Evolutionary conservation across 2,888 invertebrate genomes (phyloP).

Genomic region (Yponomeuta sedellus): DNA sequence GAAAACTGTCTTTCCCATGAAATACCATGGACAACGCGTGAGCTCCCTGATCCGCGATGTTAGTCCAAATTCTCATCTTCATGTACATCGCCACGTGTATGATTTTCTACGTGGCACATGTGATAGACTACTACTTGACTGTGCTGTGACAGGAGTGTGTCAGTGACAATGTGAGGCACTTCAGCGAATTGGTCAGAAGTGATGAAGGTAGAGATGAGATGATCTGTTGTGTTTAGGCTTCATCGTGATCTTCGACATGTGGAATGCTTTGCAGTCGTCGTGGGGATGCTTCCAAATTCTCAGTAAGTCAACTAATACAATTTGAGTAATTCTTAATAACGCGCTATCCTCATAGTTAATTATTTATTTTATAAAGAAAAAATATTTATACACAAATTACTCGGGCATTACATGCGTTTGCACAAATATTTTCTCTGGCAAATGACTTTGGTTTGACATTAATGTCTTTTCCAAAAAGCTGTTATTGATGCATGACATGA

Average conservation of each 20-base stretch:
- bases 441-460: too few relatives aligned
- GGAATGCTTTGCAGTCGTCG: not conserved
- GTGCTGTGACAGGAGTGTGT: constrained; percentile 28
- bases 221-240: not conserved
- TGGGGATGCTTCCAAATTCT: constrained; percentile 3
- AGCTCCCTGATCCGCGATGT: constrained; percentile 41
- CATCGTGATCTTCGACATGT: not conserved
- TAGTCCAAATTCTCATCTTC: constrained; percentile 70
- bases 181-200: not conserved
- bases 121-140: constrained; percentile 66
- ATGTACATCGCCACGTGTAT: constrained; percentile 70
- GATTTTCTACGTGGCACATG: constrained; percentile 65
- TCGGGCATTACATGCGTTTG: too few relatives aligned
- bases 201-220: not conserved
- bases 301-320: not conserved
- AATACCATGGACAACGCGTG: not conserved
- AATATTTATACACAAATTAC: too few relatives aligned
- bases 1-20: not conserved
- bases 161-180: not conserved
- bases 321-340: too few relatives aligned
- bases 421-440: too few relatives aligned
- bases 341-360: too few relatives aligned
- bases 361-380: too few relatives aligned
- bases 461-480: too few relatives aligned
- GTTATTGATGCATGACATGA: too few relatives aligned